Base-by-base conservation (phyloP, 2,113 vertebrate species). In the Melanerpes formicivorus region DNA sequence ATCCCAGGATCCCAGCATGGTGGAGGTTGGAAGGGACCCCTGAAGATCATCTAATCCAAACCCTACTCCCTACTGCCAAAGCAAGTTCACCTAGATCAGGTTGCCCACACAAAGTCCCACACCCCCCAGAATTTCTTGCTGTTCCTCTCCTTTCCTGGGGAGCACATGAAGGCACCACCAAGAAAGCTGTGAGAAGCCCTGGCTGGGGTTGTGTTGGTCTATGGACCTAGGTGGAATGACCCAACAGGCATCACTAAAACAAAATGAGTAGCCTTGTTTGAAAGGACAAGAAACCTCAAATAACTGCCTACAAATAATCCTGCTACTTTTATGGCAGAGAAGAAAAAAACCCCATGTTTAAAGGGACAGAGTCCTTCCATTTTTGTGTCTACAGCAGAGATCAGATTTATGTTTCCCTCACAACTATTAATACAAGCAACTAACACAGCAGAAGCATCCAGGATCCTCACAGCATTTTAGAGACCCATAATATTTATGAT, bases 401-500 rank as follows among this genome's bases (percentile, higher is more conserved):
- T 12, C 16, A 66, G 66, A 93, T 93, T 88, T 76, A 90, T 74
- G 46, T 87, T 85, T 76, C 72, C 82, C 72, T 64, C 71, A 75
- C 71, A 89, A 34, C 46, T 54, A 70, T 70, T 92, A 91, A 89
- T 64, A 66, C 60, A n/a, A 56, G 64, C 72, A 80, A 55, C 72
- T 32, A 84, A 76, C 76, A 17, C 77, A 81, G 70, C 44, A 60
- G 55, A 84, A 48, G 66, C 52, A 71, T 52, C 87, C 89, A 73
- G 87, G 67, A 84, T 64, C 81, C 79, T 87, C 67, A 13, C 17
- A 55, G 70, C 9, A 15, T 23, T 72, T 73, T n/a, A 87, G 87
- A 76, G 79, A 69, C 26, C 34, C 50, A 71, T 84, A 50, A 46
- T 87, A 93, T 92, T 92, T 96, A 96, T 48, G 63, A 73, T 71